Percentiles rank a stretch among this genome's conserved stretches.
These are phyloP conservation scores for Siphlonurus alternatus DNA, from an alignment of 2,888 invertebrate species.

Conservation along the genomic window DNA sequence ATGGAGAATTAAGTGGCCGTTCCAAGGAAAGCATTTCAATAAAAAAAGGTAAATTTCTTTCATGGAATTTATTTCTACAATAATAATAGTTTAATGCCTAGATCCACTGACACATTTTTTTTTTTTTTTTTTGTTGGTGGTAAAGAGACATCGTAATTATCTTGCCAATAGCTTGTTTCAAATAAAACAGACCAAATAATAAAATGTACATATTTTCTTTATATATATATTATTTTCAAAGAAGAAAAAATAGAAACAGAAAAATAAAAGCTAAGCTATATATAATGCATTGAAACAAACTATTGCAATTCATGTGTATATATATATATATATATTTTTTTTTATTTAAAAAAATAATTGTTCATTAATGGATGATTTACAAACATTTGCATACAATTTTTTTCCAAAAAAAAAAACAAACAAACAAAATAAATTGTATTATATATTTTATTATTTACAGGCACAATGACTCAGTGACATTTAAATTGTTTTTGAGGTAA, in stretches of 20 bases:
- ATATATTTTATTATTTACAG: neutral
- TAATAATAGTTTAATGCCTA: constrained; percentile 2
- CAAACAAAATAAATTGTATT: neutral
- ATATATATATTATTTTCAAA: neutral
- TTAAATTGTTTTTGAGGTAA: neutral
- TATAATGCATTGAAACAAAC: neutral
- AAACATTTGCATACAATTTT: neutral
- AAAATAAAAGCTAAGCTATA: neutral
- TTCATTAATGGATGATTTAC: neutral
- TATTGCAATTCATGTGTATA: neutral
- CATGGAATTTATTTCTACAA: constrained; percentile 2
- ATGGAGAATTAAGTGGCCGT: neutral
- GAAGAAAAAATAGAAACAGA: neutral
- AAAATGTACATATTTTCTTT: neutral
- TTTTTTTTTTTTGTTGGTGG: neutral
- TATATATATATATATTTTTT: neutral
- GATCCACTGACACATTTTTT: constrained; percentile 2
- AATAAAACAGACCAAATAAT: neutral
- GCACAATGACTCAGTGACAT: neutral
- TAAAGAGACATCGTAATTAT: neutral
- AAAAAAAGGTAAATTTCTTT: no score
- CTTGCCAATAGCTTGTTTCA: neutral
- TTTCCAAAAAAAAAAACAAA: neutral
- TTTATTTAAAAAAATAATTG: constrained; percentile 4
- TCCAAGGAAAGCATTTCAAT: neutral